These are phyloP conservation scores for Idaea dimidiata DNA, from an alignment of 2,888 invertebrate species.

Conservation along the genomic window DNA sequence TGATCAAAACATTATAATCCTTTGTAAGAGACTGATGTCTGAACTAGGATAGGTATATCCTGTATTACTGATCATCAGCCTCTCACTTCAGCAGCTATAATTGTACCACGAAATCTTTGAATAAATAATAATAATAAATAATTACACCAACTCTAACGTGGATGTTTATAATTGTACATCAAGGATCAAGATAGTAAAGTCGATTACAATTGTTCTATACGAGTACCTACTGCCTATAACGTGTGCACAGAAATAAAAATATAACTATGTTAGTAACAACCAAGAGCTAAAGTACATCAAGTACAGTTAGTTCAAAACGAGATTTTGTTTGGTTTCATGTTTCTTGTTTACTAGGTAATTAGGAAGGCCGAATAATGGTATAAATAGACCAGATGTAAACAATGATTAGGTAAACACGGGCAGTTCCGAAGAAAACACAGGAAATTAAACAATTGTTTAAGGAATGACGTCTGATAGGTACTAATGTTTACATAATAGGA, in stretches of 20 bases:
- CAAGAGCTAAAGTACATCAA: conserved; percentile 38
- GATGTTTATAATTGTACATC: neutral
- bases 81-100: too few relatives aligned
- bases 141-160: too few relatives aligned
- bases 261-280: conserved; percentile 36
- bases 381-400: neutral
- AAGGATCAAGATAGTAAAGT: conserved; percentile 22
- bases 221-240: conserved; percentile 33
- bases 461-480: too few relatives aligned
- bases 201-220: conserved; percentile 14
- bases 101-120: too few relatives aligned
- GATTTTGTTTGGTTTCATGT: conserved; percentile 3
- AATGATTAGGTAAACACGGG: neutral
- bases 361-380: neutral
- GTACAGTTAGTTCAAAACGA: conserved; percentile 53
- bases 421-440: too few relatives aligned
- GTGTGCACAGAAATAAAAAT: conserved; percentile 60
- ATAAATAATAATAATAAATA: too few relatives aligned
- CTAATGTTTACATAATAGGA: too few relatives aligned
- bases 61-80: too few relatives aligned
- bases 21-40: too few relatives aligned
- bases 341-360: neutral
- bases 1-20: too few relatives aligned
- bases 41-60: too few relatives aligned
- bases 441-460: too few relatives aligned